Evolutionary conservation across 53 echinoderm and acorn worm species (phyloP).

Genomic region (Holothuria scabra): DNA sequence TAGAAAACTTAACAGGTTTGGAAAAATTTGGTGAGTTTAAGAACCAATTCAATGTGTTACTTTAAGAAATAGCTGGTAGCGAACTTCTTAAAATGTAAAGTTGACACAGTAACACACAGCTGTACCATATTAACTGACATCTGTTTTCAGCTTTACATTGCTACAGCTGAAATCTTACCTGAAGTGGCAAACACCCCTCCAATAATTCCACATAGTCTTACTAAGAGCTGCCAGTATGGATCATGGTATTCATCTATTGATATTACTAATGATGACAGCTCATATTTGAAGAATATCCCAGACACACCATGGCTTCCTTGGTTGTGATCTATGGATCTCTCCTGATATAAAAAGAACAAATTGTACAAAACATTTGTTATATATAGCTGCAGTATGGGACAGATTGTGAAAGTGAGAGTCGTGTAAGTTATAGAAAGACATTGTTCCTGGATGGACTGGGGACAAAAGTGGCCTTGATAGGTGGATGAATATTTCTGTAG

Average conservation of each 20-base stretch:
- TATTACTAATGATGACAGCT: conserved; percentile 86
- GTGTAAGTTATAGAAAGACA: not conserved
- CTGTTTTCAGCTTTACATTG: too few relatives aligned
- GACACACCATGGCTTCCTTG: conserved; percentile 86
- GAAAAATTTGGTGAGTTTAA: too few relatives aligned
- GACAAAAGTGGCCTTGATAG: not conserved
- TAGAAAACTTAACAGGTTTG: too few relatives aligned
- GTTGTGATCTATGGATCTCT: conserved; percentile 75
- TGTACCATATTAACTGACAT: too few relatives aligned
- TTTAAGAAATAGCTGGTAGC: too few relatives aligned
- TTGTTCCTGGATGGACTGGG: not conserved
- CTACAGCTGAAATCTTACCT: conserved; percentile 54
- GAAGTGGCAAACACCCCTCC: conserved; percentile 97
- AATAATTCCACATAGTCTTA: conserved; percentile 89
- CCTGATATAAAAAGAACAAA: conserved; percentile 52
- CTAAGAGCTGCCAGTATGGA: conserved; percentile 83
- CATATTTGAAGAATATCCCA: conserved; percentile 98
- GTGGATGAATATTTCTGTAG: not conserved
- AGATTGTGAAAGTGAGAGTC: too few relatives aligned
- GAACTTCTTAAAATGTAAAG: too few relatives aligned
- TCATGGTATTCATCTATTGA: conserved; percentile 90
- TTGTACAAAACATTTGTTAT: too few relatives aligned
- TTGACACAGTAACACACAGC: too few relatives aligned
- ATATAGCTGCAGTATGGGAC: not conserved
- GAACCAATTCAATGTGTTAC: too few relatives aligned